Evolutionary conservation across 2,797 vertebrate genomes (phyloP).

Genomic region (Coluber constrictor): DNA sequence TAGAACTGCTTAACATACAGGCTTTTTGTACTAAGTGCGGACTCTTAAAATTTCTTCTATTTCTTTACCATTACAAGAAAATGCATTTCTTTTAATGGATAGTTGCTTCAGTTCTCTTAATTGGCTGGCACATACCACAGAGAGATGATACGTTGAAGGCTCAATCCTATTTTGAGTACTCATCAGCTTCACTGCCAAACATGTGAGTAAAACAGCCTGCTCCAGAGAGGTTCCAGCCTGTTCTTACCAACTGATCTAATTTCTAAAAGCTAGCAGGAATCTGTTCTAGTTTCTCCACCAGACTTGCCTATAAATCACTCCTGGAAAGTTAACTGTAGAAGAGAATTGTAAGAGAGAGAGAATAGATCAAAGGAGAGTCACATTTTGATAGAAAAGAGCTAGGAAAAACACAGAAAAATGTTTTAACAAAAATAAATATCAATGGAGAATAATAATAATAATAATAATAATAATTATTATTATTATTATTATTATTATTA

Average conservation of each 20-base stretch:
- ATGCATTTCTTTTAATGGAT: conserved; percentile 14
- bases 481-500: no score
- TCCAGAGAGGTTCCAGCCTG: background rate
- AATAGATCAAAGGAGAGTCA: background rate
- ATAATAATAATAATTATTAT: no score
- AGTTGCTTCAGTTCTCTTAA: conserved; percentile 4
- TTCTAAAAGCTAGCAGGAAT: background rate
- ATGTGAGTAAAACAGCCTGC: conserved; percentile 4
- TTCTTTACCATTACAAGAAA: background rate
- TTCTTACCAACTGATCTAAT: background rate
- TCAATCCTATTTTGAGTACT: conserved; percentile 11
- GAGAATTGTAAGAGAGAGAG: background rate
- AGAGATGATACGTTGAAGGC: background rate
- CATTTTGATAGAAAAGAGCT: background rate
- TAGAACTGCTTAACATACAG: background rate
- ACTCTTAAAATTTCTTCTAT: background rate
- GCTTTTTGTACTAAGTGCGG: background rate
- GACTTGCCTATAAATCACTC: background rate
- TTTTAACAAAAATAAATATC: background rate
- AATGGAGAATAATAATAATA: no score
- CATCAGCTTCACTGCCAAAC: background rate
- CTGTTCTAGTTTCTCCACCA: background rate
- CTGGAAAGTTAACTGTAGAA: background rate
- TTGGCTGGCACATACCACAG: conserved; percentile 24
- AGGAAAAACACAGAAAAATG: background rate